These are phyloP conservation scores for Endomychus coccineus DNA, from an alignment of 2,888 invertebrate species.

Conservation along the genomic window DNA sequence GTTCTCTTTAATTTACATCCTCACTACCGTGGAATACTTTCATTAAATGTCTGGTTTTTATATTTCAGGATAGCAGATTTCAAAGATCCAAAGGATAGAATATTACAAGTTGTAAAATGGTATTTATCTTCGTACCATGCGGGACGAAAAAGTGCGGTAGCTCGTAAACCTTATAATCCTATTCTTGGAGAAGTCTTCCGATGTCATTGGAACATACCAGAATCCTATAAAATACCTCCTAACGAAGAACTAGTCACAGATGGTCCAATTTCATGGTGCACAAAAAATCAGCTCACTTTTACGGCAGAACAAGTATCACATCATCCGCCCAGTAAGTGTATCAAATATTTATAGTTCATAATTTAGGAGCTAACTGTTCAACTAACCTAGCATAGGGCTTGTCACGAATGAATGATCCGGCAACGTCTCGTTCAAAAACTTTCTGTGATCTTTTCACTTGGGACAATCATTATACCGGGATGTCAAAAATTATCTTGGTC, in stretches of 20 bases:
- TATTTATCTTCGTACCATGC: conserved; percentile 98
- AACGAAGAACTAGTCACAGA: conserved; percentile 59
- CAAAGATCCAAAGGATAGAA: conserved; percentile 77
- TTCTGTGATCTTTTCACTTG: no score
- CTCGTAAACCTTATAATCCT: conserved; percentile 99
- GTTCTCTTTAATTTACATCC: background rate
- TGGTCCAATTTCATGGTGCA: conserved; percentile 90
- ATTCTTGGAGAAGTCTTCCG: conserved; percentile 94
- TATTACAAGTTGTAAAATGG: conserved; percentile 93
- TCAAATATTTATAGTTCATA: no score
- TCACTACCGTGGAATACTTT: background rate
- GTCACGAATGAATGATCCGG: no score
- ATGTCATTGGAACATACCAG: conserved; percentile 72
- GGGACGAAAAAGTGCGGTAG: conserved; percentile 91
- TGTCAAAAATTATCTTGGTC: no score
- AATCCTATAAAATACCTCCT: conserved; percentile 5
- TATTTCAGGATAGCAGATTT: conserved; percentile 78
- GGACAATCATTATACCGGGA: no score
- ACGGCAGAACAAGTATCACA: conserved; percentile 98
- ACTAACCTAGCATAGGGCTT: no score
- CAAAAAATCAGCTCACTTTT: conserved; percentile 80
- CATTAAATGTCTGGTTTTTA: background rate
- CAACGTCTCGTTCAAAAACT: no score
- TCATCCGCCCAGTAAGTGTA: conserved; percentile 86
- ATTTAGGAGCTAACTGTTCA: background rate